Conservation (phyloP, 2,797 vertebrate genomes). For the Acanthis flammea region DNA sequence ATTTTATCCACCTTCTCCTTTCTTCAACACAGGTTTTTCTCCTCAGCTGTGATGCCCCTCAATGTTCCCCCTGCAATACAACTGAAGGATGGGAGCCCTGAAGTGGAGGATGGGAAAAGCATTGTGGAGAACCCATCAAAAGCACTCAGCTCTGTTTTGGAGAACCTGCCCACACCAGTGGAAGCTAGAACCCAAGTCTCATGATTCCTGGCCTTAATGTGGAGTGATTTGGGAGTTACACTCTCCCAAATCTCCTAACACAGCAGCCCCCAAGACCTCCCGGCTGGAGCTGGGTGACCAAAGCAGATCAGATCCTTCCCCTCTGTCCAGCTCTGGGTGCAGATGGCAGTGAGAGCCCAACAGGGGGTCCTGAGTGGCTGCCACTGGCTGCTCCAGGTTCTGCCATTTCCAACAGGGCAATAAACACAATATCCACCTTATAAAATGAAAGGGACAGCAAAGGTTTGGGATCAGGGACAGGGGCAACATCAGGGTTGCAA, state of each 20-base stretch:
- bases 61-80: accelerated
- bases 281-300: background rate
- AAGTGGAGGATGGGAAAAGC: background rate
- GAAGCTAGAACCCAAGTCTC: background rate
- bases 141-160: background rate
- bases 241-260: accelerated
- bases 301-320: background rate
- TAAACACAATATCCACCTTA: background rate
- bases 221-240: background rate
- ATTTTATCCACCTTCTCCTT: background rate
- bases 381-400: background rate
- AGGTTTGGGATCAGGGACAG: background rate
- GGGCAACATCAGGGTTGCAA: background rate
- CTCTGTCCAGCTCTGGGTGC: background rate
- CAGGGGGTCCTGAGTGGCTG: accelerated
- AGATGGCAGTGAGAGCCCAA: background rate
- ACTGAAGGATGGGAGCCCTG: background rate
- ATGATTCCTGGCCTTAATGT: background rate
- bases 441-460: background rate
- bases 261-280: background rate
- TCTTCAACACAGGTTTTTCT: background rate
- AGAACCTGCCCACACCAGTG: background rate
- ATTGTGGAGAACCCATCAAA: accelerated
- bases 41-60: background rate
- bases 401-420: background rate